These are phyloP conservation scores for Tryphoninae sp. DNA, from an alignment of 2,888 invertebrate species.

Conservation along the genomic window DNA sequence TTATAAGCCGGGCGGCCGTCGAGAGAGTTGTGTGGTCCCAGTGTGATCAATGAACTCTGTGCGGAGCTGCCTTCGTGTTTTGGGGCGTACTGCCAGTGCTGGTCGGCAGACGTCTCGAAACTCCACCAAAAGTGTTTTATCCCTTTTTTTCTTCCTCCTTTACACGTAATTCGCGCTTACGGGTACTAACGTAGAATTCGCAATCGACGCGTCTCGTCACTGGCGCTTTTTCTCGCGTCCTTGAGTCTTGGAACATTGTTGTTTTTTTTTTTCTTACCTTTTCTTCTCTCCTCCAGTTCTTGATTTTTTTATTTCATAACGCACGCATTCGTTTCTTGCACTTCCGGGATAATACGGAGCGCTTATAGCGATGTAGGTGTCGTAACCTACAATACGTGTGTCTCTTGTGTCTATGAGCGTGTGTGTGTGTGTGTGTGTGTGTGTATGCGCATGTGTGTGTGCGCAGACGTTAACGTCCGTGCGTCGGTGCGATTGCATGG, in stretches of 20 bases:
- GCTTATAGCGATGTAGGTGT: slow-evolving; percentile 48
- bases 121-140: slow-evolving; percentile 34
- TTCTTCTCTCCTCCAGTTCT: slow-evolving; percentile 26
- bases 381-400: slow-evolving; percentile 53
- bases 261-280: neutral
- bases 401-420: neutral
- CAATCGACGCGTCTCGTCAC: too few relatives aligned
- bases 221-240: slow-evolving; percentile 11
- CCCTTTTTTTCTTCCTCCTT: slow-evolving; percentile 12
- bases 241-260: slow-evolving; percentile 24
- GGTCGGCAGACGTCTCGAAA: slow-evolving; percentile 62
- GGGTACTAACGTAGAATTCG: too few relatives aligned
- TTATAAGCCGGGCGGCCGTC: slow-evolving; percentile 58
- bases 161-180: too few relatives aligned
- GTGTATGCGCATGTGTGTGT: neutral
- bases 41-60: slow-evolving; percentile 77
- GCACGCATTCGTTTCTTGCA: slow-evolving; percentile 17
- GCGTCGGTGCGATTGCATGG: neutral
- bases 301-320: slow-evolving; percentile 2
- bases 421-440: neutral
- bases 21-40: slow-evolving; percentile 48
- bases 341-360: slow-evolving; percentile 55
- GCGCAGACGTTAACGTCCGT: neutral
- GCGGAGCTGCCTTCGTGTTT: slow-evolving; percentile 69
- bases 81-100: slow-evolving; percentile 73